Conservation (phyloP, 2,888 invertebrate genomes). For the Iphiclides podalirius region DNA sequence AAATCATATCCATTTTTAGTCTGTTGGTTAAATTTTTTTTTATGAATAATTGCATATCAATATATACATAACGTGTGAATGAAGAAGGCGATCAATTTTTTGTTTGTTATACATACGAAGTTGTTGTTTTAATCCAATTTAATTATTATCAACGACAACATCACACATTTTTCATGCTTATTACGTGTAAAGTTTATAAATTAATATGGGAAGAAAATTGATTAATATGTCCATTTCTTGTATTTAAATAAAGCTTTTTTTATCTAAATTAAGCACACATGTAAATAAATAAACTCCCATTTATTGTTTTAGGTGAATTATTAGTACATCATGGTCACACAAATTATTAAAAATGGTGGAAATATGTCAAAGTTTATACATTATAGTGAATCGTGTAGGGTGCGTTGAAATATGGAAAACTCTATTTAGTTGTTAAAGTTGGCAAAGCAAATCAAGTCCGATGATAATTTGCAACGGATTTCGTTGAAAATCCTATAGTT, state of each 20-base stretch:
- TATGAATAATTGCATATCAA: no score
- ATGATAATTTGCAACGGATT: neutral
- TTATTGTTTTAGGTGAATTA: neutral
- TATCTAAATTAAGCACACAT: no score
- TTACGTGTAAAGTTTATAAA: neutral
- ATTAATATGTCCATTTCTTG: neutral
- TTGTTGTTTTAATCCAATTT: neutral
- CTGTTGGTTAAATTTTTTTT: no score
- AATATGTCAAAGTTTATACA: no score
- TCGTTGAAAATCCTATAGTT: neutral
- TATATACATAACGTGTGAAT: no score
- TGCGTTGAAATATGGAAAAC: no score
- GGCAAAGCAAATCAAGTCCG: neutral
- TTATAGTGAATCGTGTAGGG: neutral
- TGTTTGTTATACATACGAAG: no score
- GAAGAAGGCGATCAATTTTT: no score
- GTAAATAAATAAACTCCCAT: no score
- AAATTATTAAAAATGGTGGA: neutral
- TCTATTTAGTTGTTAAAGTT: neutral
- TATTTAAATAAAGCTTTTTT: no score
- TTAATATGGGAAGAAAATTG: neutral
- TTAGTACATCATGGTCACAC: neutral
- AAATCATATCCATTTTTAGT: no score
- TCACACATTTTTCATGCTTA: neutral
- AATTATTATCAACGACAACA: neutral